Base-by-base conservation (phyloP, 1,140 invertebrate species). In the Fopius arisanus region DNA sequence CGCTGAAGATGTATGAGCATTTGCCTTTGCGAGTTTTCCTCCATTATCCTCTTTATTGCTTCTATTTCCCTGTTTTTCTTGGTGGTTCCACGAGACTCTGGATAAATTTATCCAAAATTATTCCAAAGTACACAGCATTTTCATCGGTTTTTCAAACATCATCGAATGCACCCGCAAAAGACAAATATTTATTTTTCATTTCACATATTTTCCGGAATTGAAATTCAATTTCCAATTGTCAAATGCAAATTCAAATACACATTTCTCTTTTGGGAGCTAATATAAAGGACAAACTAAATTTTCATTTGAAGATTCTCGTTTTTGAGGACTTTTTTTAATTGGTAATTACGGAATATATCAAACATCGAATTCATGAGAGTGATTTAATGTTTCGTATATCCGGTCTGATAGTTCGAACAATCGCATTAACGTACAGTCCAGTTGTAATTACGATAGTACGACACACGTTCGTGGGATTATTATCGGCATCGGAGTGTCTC, bases 361-460 rank as follows among this genome's bases (percentile, higher is more conserved):
- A 14, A 23, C 19, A 23, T 59, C 26, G 26, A 28, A 59, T 59
- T 10, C 23, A 59, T 59, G 1, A 59, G 19, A 51, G 54, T 59
- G 54, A 59, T 59, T 26, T 59, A 59, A 59, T 59, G 54, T 59
- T 59, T 59, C 19, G 1, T 59, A 59, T 59, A 59, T 59, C 54
- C 23, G 19, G 23, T 23, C 10, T 23, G 54, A 59, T 59, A 23
- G 54, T 59, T 59, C 54, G 21, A 59, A 59, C 54, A 59, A 59
- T 59, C 54, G 54, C 54, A 59, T 59, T 59, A 59, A 59, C 54
- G 54, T 59, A 59, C 19, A 59, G 54, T 59, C 54, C 54, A 59
- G 21, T 12, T 26, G 54, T 59, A 59, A 59, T 59, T 59, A 59
- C 54, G 54, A 59, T 59, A 3, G 54, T 59, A 28, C 54, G 54